Percentiles rank a stretch among this genome's conserved stretches.
Evolutionary conservation across 2,797 vertebrate species (phyloP).

Genomic region (Loris lydekkerianus): DNA sequence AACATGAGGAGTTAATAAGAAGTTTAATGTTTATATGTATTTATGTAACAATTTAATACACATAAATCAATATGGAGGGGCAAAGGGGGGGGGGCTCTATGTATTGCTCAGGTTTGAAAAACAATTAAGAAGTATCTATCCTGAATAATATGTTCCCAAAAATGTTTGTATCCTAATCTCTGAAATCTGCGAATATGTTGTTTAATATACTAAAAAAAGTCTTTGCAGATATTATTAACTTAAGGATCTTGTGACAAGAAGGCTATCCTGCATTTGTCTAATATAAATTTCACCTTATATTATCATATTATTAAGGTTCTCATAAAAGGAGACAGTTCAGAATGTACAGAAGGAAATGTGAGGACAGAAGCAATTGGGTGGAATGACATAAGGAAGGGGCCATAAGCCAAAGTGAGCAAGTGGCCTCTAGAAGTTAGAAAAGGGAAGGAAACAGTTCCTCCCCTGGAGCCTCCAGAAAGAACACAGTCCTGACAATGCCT

Average conservation of each 20-base stretch:
- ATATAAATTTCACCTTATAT: background rate
- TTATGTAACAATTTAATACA: constrained; percentile 62
- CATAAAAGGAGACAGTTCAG: background rate
- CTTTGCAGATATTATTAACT: background rate
- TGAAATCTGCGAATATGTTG: background rate
- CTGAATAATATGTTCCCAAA: background rate
- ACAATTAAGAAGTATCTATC: constrained; percentile 28
- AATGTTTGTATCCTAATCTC: background rate
- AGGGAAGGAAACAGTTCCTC: background rate
- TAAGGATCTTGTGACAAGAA: background rate
- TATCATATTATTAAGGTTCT: background rate
- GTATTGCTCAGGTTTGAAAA: constrained; percentile 45
- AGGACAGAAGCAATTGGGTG: background rate
- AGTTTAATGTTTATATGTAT: constrained; percentile 48
- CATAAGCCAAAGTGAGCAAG: background rate
- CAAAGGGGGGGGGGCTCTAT: background rate
- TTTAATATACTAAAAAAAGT: background rate
- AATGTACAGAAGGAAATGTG: background rate
- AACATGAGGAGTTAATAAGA: constrained; percentile 2
- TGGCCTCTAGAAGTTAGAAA: background rate
- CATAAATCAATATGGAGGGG: background rate
- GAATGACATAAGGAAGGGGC: background rate
- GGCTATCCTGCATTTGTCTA: background rate
- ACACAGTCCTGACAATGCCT: background rate
- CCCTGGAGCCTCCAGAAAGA: background rate